These are phyloP conservation scores for Heptranchias perlo DNA, from an alignment of 2,113 vertebrate genomes.

Conservation along the genomic window DNA sequence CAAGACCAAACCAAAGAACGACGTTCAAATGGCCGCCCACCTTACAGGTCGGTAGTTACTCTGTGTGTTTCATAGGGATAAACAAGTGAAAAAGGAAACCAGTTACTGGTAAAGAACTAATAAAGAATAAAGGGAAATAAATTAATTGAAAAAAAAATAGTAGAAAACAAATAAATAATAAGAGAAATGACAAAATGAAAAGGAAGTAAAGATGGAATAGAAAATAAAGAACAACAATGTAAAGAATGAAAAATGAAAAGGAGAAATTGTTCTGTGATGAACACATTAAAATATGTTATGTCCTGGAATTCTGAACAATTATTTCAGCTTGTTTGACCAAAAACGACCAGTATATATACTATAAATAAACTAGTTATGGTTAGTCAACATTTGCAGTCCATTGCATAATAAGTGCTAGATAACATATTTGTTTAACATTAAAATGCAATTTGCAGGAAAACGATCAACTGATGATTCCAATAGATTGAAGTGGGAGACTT, in stretches of 20 bases:
- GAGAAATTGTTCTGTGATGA: background rate
- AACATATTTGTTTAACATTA: background rate
- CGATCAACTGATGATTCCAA: background rate
- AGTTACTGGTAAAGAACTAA: background rate
- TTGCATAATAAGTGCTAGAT: background rate
- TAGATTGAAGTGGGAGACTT: constrained; percentile 67
- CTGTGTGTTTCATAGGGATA: background rate
- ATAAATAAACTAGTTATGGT: background rate
- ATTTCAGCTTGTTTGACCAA: background rate
- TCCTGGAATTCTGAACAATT: background rate
- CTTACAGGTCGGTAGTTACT: constrained; percentile 55
- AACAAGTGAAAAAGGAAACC: constrained; percentile 41
- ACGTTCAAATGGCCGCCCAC: constrained; percentile 52
- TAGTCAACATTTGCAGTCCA: background rate
- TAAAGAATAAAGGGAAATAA: background rate
- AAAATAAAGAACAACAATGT: background rate
- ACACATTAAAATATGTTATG: background rate
- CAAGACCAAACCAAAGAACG: constrained; percentile 43
- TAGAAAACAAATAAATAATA: background rate
- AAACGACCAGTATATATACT: background rate
- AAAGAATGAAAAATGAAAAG: background rate
- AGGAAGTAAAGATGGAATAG: background rate
- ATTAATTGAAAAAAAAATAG: background rate
- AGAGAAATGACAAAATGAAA: background rate
- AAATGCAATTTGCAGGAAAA: background rate